Percentiles rank a stretch among this genome's conserved stretches.
Conservation (phyloP, 1,140 invertebrate species). For the Drosophila ambigua region DNA sequence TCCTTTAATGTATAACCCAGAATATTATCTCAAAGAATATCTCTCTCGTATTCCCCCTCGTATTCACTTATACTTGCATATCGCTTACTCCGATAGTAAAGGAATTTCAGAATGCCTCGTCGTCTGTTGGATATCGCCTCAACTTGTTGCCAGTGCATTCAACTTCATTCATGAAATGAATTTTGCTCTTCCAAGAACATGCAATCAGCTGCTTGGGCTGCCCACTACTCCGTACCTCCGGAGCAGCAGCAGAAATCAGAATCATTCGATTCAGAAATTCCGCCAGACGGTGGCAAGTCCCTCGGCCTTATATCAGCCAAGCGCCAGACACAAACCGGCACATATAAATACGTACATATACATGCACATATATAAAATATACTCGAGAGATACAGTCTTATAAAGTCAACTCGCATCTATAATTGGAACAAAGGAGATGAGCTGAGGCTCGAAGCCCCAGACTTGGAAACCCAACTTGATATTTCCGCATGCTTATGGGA, state of each 20-base stretch:
- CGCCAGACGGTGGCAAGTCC: slow-evolving; percentile 35
- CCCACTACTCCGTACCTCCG: slow-evolving; percentile 11
- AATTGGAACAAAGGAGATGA: slow-evolving; percentile 74
- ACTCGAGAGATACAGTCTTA: slow-evolving; percentile 28
- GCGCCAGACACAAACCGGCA: slow-evolving; percentile 79
- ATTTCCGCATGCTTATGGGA: slow-evolving; percentile 56
- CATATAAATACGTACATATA: slow-evolving; percentile 40
- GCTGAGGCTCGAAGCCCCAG: slow-evolving; percentile 15
- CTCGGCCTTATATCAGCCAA: slow-evolving; percentile 45
- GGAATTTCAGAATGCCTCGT: slow-evolving; percentile 41
- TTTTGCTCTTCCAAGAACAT: slow-evolving; percentile 37
- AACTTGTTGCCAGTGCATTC: slow-evolving; percentile 46
- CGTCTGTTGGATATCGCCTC: slow-evolving; percentile 29
- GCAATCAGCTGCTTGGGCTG: slow-evolving; percentile 25
- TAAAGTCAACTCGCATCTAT: slow-evolving; percentile 60
- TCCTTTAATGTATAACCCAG: no score
- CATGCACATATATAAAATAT: slow-evolving; percentile 36
- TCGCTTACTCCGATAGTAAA: slow-evolving; percentile 12
- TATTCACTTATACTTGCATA: slow-evolving; percentile 11
- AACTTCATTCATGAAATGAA: slow-evolving; percentile 52
- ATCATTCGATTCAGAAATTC: slow-evolving; percentile 36
- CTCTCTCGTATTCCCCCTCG: not conserved
- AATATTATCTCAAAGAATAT: not conserved
- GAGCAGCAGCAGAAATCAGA: slow-evolving; percentile 32
- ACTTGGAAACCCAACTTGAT: slow-evolving; percentile 23